Evolutionary conservation across 2,113 vertebrate species (phyloP), one percentile per base, ranked within the genome.

Genomic region (Turdus rufiventris): DNA sequence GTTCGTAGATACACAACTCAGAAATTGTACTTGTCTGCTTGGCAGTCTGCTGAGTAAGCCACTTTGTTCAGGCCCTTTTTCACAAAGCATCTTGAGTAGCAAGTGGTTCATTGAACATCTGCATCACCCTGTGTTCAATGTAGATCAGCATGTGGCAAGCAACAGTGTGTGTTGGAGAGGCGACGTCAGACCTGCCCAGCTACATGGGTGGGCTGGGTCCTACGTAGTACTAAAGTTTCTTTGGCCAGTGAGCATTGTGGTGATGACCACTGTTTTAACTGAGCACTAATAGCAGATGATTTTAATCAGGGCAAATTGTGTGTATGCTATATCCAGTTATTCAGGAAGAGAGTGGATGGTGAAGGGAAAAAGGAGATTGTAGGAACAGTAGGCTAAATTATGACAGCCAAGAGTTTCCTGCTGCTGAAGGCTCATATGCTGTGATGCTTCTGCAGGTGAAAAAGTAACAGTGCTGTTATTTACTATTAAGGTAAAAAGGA

Each of bases 71-170:
- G 40, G 25, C 80, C 72, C 68, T 82, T 77, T 85, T 72, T 68
- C 63, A 61, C 18, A 31, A 28, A 63, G 47, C 38, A 36, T 58
- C 57, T 71, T 6, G 6, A 72, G 68, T 51, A 74, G 51, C 45
- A 90, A 53, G 75, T 29, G 33, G 19, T 43, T 15, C 12, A 8
- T 4, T 50, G 89, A 74, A 9, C 62, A 92, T 73, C 92, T 86
- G 74, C 91, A 81, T 89, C 95, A 84, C 54, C 91, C 86, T 85
- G 90, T 95, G 88, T 93, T 88, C 92, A 75, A 5, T 93, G 85
- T 93, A 68, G 85, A 58, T 70, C 61, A n/a, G 3, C 6, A 14
- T 24, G 3, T 71, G 50, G 58, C 24, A 1, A 2, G 5, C 66
- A 31, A 26, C 18, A 4, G 23, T 6, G 28, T 1, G 0, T 65